Evolutionary conservation across 2,888 invertebrate species (phyloP), one percentile per base, ranked within the genome.

Genomic region (Zhengitettix transpicula): DNA sequence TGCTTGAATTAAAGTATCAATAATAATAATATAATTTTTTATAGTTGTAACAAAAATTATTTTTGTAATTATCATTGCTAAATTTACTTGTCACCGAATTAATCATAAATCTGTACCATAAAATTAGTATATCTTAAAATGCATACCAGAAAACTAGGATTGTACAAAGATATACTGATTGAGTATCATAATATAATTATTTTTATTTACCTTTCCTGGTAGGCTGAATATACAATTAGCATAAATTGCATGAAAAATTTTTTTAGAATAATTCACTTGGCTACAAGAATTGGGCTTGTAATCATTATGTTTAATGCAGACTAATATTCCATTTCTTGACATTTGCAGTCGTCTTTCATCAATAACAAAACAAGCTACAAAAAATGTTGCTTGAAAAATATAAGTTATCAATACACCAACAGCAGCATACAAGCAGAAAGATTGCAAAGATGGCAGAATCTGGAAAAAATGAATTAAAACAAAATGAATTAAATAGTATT

Each of bases 341-440:
- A 70, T 71, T 65, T 80, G 78, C 16, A 85, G 75, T 68, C 87
- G 76, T 67, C 70, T 75, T 60, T 86, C 78, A 67, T 90, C 90
- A 64, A 89, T 70, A 0, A 84, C 80, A 67, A 90, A 83, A 64
- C 85, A 82, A 1, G 87, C 87, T 14, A 86, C 81, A 72, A 89
- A 90, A 71, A 89, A 87, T n/a, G 89, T 89, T 9, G 87, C 79
- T 66, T 87, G 85, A 68, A 83, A 84, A 59, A 85, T 73, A 70
- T 84, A 89, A 28, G 87, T 85, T 67, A 85, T 81, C 61, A 87
- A 77, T 1, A 90, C 85, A 17, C 88, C 87, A 1, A 83, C 72
- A 10, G 87, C 85, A 14, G 89, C 88, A 70, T 87, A 90, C 57
- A 89, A 77, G 70, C 91, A 90, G 70, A 88, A 90, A 0, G 89